Base-by-base conservation (phyloP, 2,113 vertebrate species). In the Probosciger aterrimus region DNA sequence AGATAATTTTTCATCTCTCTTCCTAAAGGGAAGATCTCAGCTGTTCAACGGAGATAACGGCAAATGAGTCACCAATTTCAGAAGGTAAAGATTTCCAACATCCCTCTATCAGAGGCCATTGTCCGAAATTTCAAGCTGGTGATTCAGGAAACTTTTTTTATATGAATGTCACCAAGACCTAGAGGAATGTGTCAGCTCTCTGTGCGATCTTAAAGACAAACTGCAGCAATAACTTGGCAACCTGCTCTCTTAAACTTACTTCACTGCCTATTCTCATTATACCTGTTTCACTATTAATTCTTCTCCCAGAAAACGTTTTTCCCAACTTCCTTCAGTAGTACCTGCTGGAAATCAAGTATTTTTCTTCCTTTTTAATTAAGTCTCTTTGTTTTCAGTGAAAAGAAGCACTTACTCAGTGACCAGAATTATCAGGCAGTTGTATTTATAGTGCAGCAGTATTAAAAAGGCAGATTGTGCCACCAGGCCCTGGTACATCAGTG, bases 81-180 rank as follows among this genome's bases (percentile, higher is more conserved):
- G 95, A 92, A 96, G 96, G 96, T 92, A 92, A 96, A 96, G 65
- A 30, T 90, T 83, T 82, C 90, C n/a, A 20, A 62, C 20, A 31
- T 87, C 79, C 90, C 41, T 96, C 96, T 95, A 90, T 89, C 90
- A 95, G 91, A 91, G 96, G 49, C 81, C 88, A 95, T 88, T 94
- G 93, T 96, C 85, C 49, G 19, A 82, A 95, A 97, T 97, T 94
- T 97, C 92, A 98, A 97, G 77, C 67, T 69, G 64, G 74, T 95
- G 96, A 98, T 97, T 98, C 81, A 95, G 86, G 44, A 92, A 96
- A 87, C 78, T 91, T 96, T 89, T 93, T 85, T 91, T 91, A 95
- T 94, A 90, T 78, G 88, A 95, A 93, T 95, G 92, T 96, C 95
- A 93, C 77, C 59, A 82, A 96, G 93, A 96, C 94, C 94, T 78